Percentiles rank a stretch among this genome's conserved stretches.
phyloP scores from a whole-genome alignment of 2,797 vertebrate genomes.

The Sylvia borin region DNA sequence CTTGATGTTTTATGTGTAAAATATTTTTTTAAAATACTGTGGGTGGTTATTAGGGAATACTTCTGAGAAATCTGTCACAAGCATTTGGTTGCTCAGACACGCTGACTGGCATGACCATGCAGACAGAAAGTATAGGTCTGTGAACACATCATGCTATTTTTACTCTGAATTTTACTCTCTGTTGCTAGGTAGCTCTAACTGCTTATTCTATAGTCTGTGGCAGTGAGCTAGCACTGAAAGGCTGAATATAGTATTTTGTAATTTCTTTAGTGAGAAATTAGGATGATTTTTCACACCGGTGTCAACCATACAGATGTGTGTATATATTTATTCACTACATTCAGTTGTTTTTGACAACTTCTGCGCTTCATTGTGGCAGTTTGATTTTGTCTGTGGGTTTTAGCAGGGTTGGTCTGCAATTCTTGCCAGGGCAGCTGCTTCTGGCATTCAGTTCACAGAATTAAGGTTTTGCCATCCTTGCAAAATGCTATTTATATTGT shows the following conservation, averaged over 20 bases:
- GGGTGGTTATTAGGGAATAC: neutral
- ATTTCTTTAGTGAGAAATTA: neutral
- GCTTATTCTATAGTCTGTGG: fast-evolving
- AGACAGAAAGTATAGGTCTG: neutral
- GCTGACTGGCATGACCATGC: neutral
- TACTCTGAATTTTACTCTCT: neutral
- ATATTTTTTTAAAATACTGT: neutral
- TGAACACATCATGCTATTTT: neutral
- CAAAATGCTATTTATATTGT: neutral
- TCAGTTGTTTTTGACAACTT: neutral
- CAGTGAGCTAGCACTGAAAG: neutral
- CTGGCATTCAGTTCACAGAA: neutral
- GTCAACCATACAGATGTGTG: neutral
- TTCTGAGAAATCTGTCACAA: neutral
- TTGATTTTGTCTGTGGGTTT: neutral
- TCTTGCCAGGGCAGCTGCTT: neutral
- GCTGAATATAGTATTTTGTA: neutral
- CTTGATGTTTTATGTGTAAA: neutral
- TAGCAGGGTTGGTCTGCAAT: neutral
- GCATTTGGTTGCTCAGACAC: neutral
- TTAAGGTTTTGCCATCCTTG: neutral
- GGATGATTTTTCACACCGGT: neutral
- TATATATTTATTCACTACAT: neutral
- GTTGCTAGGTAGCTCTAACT: neutral
- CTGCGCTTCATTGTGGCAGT: neutral